Percentiles rank a stretch among this genome's conserved stretches.
phyloP scores from a whole-genome alignment of 2,888 invertebrate species.

The Escarpia spicata region DNA sequence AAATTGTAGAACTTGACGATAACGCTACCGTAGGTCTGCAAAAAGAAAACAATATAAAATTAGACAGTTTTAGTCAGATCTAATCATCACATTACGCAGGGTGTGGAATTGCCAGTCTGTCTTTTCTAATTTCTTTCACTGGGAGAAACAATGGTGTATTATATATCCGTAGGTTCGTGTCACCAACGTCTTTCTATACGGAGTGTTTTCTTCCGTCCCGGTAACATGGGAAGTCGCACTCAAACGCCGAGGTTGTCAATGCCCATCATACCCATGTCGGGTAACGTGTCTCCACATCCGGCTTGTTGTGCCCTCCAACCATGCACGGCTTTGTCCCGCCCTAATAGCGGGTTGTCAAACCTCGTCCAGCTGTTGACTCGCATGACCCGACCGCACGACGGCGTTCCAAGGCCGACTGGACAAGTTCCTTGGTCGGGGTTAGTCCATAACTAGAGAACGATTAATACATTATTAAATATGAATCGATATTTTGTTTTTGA shows the following conservation, averaged over 20 bases:
- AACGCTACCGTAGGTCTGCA: too few species aligned
- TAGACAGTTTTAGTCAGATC: too few species aligned
- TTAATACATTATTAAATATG: neutral
- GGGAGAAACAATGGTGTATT: too few species aligned
- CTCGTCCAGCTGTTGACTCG: neutral
- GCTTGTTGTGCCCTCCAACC: neutral
- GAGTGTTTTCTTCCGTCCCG: too few species aligned
- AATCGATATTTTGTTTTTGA: neutral
- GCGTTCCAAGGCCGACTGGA: neutral
- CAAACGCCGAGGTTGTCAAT: neutral
- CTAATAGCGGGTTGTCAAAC: slow-evolving; percentile 16
- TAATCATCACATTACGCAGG: too few species aligned
- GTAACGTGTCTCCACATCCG: neutral
- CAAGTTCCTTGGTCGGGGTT: neutral
- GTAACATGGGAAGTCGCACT: neutral
- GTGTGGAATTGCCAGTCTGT: too few species aligned
- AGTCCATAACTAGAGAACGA: neutral
- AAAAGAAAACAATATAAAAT: too few species aligned
- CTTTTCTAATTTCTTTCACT: too few species aligned
- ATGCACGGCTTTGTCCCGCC: neutral
- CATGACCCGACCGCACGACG: neutral
- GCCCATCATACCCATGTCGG: neutral
- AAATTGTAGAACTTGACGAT: too few species aligned
- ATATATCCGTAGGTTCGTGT: too few species aligned
- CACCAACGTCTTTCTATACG: too few species aligned